These are phyloP conservation scores for Nebria ingens DNA, from an alignment of 1,140 invertebrate species.

Conservation along the genomic window DNA sequence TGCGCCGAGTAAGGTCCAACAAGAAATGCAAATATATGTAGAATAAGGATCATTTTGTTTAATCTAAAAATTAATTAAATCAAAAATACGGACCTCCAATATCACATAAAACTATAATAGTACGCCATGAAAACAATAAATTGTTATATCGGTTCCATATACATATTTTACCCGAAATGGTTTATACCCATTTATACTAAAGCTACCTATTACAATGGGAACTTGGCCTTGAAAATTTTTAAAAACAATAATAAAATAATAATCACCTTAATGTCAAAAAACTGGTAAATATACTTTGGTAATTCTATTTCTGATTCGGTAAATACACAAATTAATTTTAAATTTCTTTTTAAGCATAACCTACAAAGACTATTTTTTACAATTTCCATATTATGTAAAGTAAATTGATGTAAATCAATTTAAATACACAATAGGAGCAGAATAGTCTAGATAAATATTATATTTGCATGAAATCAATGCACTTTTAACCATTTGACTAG, in stretches of 20 bases:
- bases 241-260: neutral
- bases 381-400: neutral
- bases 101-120: too few species aligned
- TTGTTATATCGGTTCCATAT: too few species aligned
- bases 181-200: too few species aligned
- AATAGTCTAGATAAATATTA: too few species aligned
- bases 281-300: neutral
- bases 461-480: too few species aligned
- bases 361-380: neutral
- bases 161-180: neutral
- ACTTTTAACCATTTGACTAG: too few species aligned
- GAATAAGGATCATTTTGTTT: neutral
- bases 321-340: neutral
- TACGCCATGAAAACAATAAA: too few species aligned
- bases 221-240: neutral
- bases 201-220: too few species aligned
- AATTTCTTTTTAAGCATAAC: neutral
- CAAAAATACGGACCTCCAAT: too few species aligned
- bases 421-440: too few species aligned
- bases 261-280: neutral
- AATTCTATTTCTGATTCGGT: neutral
- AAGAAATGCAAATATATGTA: neutral
- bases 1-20: neutral
- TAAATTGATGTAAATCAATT: too few species aligned
- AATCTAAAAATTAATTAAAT: too few species aligned